These are phyloP conservation scores for Choloepus hoffmanni DNA, from an alignment of 2,113 vertebrate genomes.

Conservation along the genomic window DNA sequence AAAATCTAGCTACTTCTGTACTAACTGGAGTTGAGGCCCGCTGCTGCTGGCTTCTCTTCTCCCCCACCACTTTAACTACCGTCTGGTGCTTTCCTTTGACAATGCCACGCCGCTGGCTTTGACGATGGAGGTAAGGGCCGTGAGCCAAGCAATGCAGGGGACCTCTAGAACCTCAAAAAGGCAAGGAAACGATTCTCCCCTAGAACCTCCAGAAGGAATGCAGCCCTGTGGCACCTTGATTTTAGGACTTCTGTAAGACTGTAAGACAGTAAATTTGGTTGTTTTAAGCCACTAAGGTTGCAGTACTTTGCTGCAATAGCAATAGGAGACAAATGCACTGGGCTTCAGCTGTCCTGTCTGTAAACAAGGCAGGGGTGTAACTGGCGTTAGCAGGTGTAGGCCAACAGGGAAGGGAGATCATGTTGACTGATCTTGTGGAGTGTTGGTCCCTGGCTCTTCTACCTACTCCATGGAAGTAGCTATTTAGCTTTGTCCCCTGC, in stretches of 20 bases:
- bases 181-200: not conserved
- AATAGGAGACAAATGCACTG: not conserved
- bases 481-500: not conserved
- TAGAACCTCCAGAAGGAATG: not conserved
- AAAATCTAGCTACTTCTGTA: too few species aligned
- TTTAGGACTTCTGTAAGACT: not conserved
- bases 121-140: not conserved
- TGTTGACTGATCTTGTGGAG: not conserved
- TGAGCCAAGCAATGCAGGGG: not conserved
- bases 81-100: too few species aligned
- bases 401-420: not conserved
- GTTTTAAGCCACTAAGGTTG: not conserved
- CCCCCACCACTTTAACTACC: too few species aligned
- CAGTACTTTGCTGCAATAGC: not conserved
- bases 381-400: accelerated
- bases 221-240: not conserved
- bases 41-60: too few species aligned
- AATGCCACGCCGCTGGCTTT: accelerated
- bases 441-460: not conserved
- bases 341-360: not conserved
- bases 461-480: not conserved
- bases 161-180: not conserved
- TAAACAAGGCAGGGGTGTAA: not conserved
- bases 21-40: too few species aligned
- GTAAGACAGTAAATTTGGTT: not conserved